Conservation (phyloP, 35 echinoderm and acorn worm genomes). For the Ophiothrix spiculata region DNA sequence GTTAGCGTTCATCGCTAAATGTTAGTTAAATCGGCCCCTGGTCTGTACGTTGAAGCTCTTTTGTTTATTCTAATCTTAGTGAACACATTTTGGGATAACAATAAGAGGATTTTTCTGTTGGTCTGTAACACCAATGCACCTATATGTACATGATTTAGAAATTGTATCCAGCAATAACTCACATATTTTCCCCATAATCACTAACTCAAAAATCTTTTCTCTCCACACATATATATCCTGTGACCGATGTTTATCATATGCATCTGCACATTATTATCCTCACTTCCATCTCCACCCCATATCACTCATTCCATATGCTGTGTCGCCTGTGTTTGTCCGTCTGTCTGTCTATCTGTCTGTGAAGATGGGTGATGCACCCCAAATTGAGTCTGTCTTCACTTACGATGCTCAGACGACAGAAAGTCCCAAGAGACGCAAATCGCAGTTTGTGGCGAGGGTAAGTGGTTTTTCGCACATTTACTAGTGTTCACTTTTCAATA, state of each 20-base stretch:
- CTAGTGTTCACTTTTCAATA: no score
- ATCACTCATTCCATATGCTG: not conserved
- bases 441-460: not conserved
- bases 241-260: not conserved
- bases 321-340: not conserved
- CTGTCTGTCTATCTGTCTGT: not conserved
- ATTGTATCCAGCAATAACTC: not conserved
- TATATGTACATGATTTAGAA: not conserved
- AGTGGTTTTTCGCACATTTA: no score
- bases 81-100: no score
- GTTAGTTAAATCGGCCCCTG: no score
- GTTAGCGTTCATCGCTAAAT: no score
- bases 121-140: no score
- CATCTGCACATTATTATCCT: not conserved
- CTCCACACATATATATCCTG: not conserved
- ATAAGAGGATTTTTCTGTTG: no score
- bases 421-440: constrained; percentile 1
- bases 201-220: not conserved
- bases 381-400: constrained; percentile 1
- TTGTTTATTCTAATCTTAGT: no score
- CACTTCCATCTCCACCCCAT: not conserved
- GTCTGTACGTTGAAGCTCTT: no score
- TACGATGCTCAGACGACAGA: constrained; percentile 3
- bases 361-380: not conserved
- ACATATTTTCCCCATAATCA: not conserved